phyloP scores from a whole-genome alignment of 2,888 invertebrate species.

The Amblyjoppa proteus region DNA sequence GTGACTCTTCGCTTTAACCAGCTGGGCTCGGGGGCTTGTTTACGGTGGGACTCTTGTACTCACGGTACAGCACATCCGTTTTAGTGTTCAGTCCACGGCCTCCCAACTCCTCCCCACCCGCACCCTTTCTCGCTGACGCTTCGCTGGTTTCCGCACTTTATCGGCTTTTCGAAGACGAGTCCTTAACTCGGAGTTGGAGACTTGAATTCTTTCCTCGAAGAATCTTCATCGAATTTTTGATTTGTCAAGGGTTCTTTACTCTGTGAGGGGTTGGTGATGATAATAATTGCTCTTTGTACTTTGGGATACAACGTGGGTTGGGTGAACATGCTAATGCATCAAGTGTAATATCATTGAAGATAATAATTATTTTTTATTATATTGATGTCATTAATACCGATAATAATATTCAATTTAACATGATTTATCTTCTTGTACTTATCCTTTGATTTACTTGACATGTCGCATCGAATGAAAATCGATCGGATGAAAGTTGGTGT shows the following conservation, averaged over 20 bases:
- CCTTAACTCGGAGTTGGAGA: not conserved
- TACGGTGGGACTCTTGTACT: conserved; percentile 36
- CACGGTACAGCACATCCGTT: conserved; percentile 15
- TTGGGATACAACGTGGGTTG: too few species aligned
- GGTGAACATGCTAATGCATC: too few species aligned
- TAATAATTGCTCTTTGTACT: too few species aligned
- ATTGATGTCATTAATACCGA: too few species aligned
- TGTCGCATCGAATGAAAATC: not conserved
- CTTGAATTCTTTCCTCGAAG: too few species aligned
- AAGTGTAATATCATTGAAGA: too few species aligned
- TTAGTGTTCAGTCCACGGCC: not conserved
- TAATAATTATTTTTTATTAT: not conserved
- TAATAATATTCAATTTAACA: too few species aligned
- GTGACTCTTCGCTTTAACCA: conserved; percentile 49
- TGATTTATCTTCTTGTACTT: too few species aligned
- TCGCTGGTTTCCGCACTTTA: conserved; percentile 6
- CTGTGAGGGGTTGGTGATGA: too few species aligned
- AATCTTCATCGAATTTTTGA: too few species aligned
- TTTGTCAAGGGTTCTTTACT: too few species aligned
- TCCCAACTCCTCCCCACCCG: not conserved
- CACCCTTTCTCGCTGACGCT: not conserved
- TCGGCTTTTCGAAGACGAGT: conserved; percentile 11
- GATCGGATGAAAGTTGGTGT: not conserved
- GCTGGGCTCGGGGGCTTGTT: conserved; percentile 46
- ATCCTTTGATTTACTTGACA: not conserved